phyloP scores from a whole-genome alignment of 2,113 vertebrate genomes.

The Megaleporinus macrocephalus region DNA sequence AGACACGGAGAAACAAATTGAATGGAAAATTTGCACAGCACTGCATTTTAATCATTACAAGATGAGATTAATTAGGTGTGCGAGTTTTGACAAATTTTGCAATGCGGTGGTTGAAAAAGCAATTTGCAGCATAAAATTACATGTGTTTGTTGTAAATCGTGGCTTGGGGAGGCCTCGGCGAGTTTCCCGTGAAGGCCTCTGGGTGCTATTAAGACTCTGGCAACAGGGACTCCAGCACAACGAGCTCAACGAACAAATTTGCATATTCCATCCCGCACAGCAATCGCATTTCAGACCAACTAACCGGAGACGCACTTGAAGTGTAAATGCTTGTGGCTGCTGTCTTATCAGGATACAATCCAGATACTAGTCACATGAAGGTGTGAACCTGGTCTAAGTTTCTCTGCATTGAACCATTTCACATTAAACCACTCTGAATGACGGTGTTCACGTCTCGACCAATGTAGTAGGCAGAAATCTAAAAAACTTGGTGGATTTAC shows the following conservation, averaged over 20 bases:
- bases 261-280: no score
- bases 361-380: no score
- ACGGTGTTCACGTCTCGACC: neutral
- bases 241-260: no score
- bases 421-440: neutral
- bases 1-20: neutral
- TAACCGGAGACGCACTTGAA: no score
- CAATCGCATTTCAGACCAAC: no score
- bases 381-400: neutral
- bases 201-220: slow-evolving; percentile 11
- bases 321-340: no score
- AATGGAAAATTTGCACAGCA: neutral
- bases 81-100: neutral
- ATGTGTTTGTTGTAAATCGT: neutral
- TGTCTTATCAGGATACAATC: no score
- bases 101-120: no score
- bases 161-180: slow-evolving; percentile 3
- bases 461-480: neutral
- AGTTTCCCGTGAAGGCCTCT: slow-evolving; percentile 13
- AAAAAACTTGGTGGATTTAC: neutral
- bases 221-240: neutral
- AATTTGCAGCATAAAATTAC: neutral
- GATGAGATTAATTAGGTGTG: neutral
- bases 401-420: neutral
- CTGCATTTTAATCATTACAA: slow-evolving; percentile 6